Conservation (phyloP, 2,888 invertebrate genomes). For the Mimas tiliae region DNA sequence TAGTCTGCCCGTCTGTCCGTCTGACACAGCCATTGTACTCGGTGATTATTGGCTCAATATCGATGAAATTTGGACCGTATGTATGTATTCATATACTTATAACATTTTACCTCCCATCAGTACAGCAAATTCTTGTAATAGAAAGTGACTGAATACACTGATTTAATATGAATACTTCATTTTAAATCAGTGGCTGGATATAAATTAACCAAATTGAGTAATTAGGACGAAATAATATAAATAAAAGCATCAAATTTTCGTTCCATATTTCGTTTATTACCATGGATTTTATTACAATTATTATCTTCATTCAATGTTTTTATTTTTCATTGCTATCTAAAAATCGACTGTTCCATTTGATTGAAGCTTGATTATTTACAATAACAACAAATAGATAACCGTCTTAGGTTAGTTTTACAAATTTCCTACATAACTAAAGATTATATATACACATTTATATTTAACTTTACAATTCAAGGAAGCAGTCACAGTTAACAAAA, state of each 20-base stretch:
- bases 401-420: constrained; percentile 19
- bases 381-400: constrained; percentile 28
- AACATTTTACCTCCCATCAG: too few relatives aligned
- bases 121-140: too few relatives aligned
- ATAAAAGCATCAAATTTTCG: not conserved
- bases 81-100: too few relatives aligned
- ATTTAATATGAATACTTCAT: not conserved
- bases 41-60: too few relatives aligned
- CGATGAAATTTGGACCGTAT: too few relatives aligned
- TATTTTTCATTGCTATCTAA: constrained; percentile 23
- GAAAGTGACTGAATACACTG: too few relatives aligned
- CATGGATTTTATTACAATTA: constrained; percentile 25
- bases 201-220: not conserved
- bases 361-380: constrained; percentile 29
- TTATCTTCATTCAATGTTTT: constrained; percentile 25
- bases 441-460: not conserved
- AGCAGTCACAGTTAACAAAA: not conserved
- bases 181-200: not conserved
- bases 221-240: not conserved
- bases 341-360: constrained; percentile 22
- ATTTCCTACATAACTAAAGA: constrained; percentile 18
- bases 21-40: too few relatives aligned
- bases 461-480: not conserved
- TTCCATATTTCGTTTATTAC: constrained; percentile 25
- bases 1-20: too few relatives aligned